A percentile compares a stretch with the other conserved stretches of the same genome.
Conservation (phyloP, 2,888 invertebrate genomes). For the Ectobius pallidus region DNA sequence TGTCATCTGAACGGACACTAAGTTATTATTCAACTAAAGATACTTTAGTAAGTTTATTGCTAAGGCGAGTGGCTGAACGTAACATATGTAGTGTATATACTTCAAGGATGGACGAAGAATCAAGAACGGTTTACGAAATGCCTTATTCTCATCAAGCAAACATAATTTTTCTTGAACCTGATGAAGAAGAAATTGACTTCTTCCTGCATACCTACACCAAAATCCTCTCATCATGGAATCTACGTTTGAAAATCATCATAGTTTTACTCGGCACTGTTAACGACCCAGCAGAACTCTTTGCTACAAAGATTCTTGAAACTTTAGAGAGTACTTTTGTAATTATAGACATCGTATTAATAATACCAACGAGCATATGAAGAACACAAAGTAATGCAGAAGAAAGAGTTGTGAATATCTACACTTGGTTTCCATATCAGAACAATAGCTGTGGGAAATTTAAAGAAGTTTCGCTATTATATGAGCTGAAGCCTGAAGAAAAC, state of each 20-base stretch:
- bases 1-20: too few species aligned
- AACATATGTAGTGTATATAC: too few species aligned
- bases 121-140: too few species aligned
- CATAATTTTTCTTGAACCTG: too few species aligned
- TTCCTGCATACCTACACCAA: background rate
- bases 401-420: background rate
- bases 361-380: background rate
- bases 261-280: background rate
- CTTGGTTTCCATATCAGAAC: background rate
- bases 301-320: background rate
- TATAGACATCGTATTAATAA: background rate
- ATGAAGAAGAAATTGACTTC: too few species aligned
- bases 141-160: too few species aligned
- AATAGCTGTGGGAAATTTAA: background rate
- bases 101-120: too few species aligned
- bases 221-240: background rate
- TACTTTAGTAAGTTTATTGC: too few species aligned
- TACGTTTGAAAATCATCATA: background rate
- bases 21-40: too few species aligned
- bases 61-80: too few species aligned
- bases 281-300: background rate
- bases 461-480: background rate
- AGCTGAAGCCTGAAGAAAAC: background rate
- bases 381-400: background rate
- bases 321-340: background rate